Evolutionary conservation across 2,113 vertebrate species (phyloP).

Genomic region (Hippocampus barbouri): DNA sequence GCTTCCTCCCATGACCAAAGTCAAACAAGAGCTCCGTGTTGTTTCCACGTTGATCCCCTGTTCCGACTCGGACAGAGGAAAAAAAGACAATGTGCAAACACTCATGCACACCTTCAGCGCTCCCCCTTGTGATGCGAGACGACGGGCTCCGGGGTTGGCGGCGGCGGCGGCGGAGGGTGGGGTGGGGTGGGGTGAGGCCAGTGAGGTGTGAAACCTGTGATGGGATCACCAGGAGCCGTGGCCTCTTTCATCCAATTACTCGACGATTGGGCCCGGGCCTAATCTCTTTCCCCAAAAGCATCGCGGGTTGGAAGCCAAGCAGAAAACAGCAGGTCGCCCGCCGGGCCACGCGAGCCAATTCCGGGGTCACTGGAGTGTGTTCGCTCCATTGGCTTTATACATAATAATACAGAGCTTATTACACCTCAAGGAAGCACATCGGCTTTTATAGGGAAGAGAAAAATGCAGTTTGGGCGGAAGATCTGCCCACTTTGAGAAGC

Average conservation of each 20-base stretch:
- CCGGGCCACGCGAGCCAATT: constrained; percentile 56
- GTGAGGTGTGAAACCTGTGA: constrained; percentile 62
- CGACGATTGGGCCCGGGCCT: constrained; percentile 50
- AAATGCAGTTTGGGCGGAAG: not conserved
- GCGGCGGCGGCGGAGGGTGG: not conserved
- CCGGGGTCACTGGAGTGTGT: constrained; percentile 46
- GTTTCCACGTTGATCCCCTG: not conserved
- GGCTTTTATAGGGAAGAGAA: not conserved
- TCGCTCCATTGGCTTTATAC: constrained; percentile 48
- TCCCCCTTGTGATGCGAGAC: constrained; percentile 20
- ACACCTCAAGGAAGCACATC: no score
- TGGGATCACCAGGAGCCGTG: constrained; percentile 54
- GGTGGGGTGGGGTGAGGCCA: constrained; percentile 3
- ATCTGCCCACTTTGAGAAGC: not conserved
- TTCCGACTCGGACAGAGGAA: constrained; percentile 6
- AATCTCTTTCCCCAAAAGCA: constrained; percentile 61
- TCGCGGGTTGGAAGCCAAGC: constrained; percentile 53
- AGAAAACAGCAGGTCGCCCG: constrained; percentile 60
- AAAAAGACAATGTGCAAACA: not conserved
- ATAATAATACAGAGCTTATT: constrained; percentile 42
- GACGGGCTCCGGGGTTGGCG: constrained; percentile 34
- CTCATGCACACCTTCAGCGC: constrained; percentile 3
- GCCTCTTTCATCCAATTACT: constrained; percentile 62
- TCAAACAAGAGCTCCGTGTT: constrained; percentile 6
- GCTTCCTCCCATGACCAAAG: constrained; percentile 27